These are phyloP conservation scores for Drosophila repletoides DNA, from an alignment of 1,140 invertebrate genomes.

Conservation along the genomic window DNA sequence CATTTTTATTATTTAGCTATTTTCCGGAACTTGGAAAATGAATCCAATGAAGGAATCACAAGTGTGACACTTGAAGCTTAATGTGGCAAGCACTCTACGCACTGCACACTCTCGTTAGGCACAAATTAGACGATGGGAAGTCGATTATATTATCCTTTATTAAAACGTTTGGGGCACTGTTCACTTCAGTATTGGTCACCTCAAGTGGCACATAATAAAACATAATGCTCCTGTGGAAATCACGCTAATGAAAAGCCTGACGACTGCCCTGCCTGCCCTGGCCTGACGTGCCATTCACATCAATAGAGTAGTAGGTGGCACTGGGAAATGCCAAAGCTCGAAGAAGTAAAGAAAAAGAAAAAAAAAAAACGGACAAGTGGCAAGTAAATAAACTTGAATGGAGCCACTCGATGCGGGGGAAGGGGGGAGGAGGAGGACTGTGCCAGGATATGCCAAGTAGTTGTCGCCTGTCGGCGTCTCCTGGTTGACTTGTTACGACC, in stretches of 20 bases:
- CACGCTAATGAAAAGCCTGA: conserved; percentile 73
- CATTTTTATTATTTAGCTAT: too few species aligned
- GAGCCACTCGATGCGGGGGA: conserved; percentile 52
- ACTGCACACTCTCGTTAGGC: conserved; percentile 3
- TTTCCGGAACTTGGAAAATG: too few species aligned
- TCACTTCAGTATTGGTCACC: conserved; percentile 1
- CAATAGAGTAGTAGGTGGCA: conserved; percentile 43
- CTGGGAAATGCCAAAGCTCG: conserved; percentile 22
- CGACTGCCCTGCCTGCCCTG: conserved; percentile 31
- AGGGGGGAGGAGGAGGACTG: conserved; percentile 25
- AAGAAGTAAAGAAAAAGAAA: too few species aligned
- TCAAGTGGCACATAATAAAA: conserved; percentile 47
- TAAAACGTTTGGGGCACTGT: neutral
- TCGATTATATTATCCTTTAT: conserved; percentile 11
- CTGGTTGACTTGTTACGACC: conserved; percentile 31
- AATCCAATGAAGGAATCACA: too few species aligned
- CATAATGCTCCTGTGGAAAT: conserved; percentile 65
- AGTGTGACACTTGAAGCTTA: conserved; percentile 7
- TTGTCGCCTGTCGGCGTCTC: conserved; percentile 51
- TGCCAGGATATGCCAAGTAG: conserved; percentile 73
- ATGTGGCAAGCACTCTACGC: neutral
- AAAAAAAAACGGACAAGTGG: too few species aligned
- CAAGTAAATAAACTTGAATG: conserved; percentile 77
- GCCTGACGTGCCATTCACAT: conserved; percentile 39
- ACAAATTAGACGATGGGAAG: conserved; percentile 27